Evolutionary conservation across 2,888 invertebrate genomes (phyloP).

Genomic region (Cephalotes varians): DNA sequence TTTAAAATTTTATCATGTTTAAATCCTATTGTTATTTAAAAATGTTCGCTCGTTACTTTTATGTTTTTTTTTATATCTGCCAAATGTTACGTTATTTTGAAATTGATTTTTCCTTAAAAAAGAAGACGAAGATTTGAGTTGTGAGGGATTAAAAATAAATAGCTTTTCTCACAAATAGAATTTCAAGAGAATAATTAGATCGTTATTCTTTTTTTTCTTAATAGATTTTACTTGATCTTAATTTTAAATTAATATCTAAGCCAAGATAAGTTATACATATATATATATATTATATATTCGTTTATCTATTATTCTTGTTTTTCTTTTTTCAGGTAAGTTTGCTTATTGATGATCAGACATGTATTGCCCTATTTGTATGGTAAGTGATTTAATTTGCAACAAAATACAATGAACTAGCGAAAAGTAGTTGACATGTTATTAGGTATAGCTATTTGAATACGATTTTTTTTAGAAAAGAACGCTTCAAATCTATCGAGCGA

Average conservation of each 20-base stretch:
- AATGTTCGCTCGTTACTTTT: too few species aligned
- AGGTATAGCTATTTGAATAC: not conserved
- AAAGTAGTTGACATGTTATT: not conserved
- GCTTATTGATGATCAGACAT: not conserved
- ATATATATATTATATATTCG: not conserved
- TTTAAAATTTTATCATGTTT: too few species aligned
- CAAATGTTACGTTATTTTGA: not conserved
- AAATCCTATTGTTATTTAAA: too few species aligned
- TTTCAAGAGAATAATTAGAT: not conserved
- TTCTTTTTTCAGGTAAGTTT: slow-evolving; percentile 38
- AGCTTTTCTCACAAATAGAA: not conserved
- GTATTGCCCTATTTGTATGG: not conserved
- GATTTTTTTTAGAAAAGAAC: not conserved
- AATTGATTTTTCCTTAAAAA: not conserved
- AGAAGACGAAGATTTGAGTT: not conserved
- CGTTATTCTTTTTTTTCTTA: not conserved
- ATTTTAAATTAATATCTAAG: not conserved
- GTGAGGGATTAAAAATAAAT: not conserved
- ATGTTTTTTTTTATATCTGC: not conserved
- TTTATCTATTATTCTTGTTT: slow-evolving; percentile 3
- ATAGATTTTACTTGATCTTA: not conserved
- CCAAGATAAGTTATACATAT: not conserved
- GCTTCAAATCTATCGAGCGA: not conserved
- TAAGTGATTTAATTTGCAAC: slow-evolving; percentile 16
- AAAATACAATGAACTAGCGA: not conserved